Evolutionary conservation across 2,113 vertebrate genomes (phyloP), one percentile per base, ranked within the genome.

Genomic region (Gymnocephalus cernua): DNA sequence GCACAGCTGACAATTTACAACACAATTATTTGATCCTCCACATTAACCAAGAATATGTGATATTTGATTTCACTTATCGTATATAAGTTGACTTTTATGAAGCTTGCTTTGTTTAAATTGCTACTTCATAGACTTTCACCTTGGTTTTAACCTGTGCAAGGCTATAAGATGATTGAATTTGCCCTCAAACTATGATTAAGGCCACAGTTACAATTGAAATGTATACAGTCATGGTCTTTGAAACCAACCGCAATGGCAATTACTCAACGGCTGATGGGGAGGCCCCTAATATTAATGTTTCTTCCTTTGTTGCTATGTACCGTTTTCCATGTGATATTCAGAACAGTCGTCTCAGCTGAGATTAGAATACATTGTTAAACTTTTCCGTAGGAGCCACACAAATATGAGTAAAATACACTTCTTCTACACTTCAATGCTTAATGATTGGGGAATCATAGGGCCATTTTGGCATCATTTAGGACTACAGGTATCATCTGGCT

Each of bases 11-110:
- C 48, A 35, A 13, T 65, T 56, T 53, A 85, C 69, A 51, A 72
- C 16, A 65, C 23, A 58, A 58, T 58, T 6, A 59, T 16, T 48
- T 8, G 45, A 61, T 83, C 47, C 8, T 9, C 19, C 67, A 51
- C 66, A 6, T 38, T 45, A 23, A 62, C 50, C 32, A 44, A 58
- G 67, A 76, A 64, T 61, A 48, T 69, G 32, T 61, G 32, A 41
- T 13, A 23, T 82, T 65, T 80, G 78, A 66, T 77, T 77, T 76
- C 38, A 77, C 50, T 21, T 27, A 0, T 67, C 21, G n/a, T 12
- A 4, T 45, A 38, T 50, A 3, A 50, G 56, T 62, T 45, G 21
- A 25, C 21, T 79, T 61, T 25, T 29, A n/a, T 23, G 8, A 71
- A 63, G 18, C n/a, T 47, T 62, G 47, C 6, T 70, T 72, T 4